Base-by-base conservation (phyloP, 2,113 vertebrate species). In the Marmota flaviventris region DNA sequence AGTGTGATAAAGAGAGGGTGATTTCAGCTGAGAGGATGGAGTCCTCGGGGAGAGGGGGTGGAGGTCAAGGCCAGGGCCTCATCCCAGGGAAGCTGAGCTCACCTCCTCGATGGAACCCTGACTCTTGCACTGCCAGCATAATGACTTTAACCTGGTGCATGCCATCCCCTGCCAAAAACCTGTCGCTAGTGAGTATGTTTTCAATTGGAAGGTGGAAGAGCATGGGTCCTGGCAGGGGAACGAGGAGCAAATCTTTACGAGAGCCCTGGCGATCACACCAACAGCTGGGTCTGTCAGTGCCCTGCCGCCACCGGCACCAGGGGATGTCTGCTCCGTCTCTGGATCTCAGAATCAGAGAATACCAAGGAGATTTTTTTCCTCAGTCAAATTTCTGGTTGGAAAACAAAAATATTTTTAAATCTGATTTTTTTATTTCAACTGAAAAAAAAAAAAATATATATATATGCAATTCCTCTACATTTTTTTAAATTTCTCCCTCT, bases 91-190 rank as follows among this genome's bases (percentile, higher is more conserved):
- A 73, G 91, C 22, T 29, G 83, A 89, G 82, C 72, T 97, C 89
- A 93, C 25, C 89, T 95, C 61, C 97, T 93, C 76, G 45, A 91
- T 61, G 34, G 58, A 97, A 95, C 37, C 72, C 56, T 96, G 96
- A 70, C 93, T 94, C 81, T 93, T 96, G 97, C 78, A 73, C 94
- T 95, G 96, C 89, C 18, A 2, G 78, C 42, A 70, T 97, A 96
- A 97, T 85, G 96, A 89, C 90, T 98, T 97, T 58, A 96, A 98
- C 97, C 97, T 88, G 95, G 93, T 25, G 93, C 98, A 97, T 92
- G 85, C 34, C 51, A 93, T 70, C 93, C 86, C 70, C 81, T 97
- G 97, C 96, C 98, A 97, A 98, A 93, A 97, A 90, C 77, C 96
- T 97, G 97, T 86, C 63, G 2, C 85, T 69, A 93, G 37, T 91